These are phyloP conservation scores for Eidolon dupreanum DNA, from an alignment of 2,797 vertebrate species.

Conservation along the genomic window DNA sequence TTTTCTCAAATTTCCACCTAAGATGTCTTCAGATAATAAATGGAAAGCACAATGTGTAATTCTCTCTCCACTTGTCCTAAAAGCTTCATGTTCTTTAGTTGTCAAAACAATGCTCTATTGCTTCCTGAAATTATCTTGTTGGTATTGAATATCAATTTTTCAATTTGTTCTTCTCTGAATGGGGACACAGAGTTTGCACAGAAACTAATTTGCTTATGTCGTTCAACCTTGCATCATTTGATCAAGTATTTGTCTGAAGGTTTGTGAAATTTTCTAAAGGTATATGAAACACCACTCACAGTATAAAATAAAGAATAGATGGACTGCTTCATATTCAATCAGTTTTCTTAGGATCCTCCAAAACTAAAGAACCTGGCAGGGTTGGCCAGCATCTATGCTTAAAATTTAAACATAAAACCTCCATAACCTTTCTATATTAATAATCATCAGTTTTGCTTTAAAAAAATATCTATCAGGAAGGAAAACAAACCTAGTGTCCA, in stretches of 20 bases:
- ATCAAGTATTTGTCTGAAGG: constrained; percentile 69
- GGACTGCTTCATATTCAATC: neutral
- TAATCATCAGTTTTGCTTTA: neutral
- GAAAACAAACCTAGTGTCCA: neutral
- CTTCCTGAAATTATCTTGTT: constrained; percentile 79
- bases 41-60: constrained; percentile 28
- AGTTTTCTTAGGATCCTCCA: neutral
- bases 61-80: constrained; percentile 66
- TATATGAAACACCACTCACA: constrained; percentile 42
- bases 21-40: constrained; percentile 63
- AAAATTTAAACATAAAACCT: neutral
- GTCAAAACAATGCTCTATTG: constrained; percentile 78
- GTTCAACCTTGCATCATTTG: constrained; percentile 63
- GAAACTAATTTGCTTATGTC: constrained; percentile 72
- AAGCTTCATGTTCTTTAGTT: constrained; percentile 71
- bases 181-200: constrained; percentile 64
- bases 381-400: neutral
- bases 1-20: constrained; percentile 17
- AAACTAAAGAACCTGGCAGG: neutral
- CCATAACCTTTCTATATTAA: neutral
- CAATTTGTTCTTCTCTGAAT: constrained; percentile 78
- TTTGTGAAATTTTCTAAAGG: constrained; percentile 64
- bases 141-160: constrained; percentile 76
- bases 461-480: neutral
- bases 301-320: constrained; percentile 22